A percentile compares a stretch with the other conserved stretches of the same genome.
Evolutionary conservation across 2,888 invertebrate genomes (phyloP).

Genomic region (Anthophora plumipes): DNA sequence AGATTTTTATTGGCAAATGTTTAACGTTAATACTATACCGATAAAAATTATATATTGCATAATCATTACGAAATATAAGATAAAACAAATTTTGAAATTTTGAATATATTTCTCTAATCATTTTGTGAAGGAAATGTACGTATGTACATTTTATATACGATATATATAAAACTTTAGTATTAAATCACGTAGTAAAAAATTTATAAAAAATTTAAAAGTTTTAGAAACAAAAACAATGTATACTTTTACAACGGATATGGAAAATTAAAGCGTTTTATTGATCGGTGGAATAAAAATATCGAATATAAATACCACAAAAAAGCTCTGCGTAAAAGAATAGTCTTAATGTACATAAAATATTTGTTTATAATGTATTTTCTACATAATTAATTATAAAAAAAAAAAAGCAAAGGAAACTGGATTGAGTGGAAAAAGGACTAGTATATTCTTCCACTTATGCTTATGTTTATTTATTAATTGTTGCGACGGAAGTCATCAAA

Average conservation of each 20-base stretch:
- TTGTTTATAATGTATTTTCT: constrained; percentile 4
- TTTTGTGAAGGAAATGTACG: background rate
- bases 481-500: constrained; percentile 85
- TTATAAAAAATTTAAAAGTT: background rate
- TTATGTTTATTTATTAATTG: constrained; percentile 84
- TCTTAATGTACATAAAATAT: background rate
- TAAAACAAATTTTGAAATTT: too few relatives aligned
- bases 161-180: background rate
- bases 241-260: background rate
- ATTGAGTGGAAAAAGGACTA: constrained; percentile 53
- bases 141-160: background rate
- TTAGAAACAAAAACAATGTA: background rate
- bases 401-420: constrained; percentile 38
- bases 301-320: background rate
- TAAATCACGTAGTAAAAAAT: background rate
- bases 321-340: background rate
- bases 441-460: constrained; percentile 79
- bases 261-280: background rate
- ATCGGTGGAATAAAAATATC: background rate
- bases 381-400: background rate
- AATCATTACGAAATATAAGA: background rate
- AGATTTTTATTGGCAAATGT: background rate
- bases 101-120: background rate
- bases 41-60: background rate
- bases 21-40: background rate